Evolutionary conservation across 2,888 invertebrate species (phyloP), one percentile per base, ranked within the genome.

Genomic region (Steinernema hermaphroditum): DNA sequence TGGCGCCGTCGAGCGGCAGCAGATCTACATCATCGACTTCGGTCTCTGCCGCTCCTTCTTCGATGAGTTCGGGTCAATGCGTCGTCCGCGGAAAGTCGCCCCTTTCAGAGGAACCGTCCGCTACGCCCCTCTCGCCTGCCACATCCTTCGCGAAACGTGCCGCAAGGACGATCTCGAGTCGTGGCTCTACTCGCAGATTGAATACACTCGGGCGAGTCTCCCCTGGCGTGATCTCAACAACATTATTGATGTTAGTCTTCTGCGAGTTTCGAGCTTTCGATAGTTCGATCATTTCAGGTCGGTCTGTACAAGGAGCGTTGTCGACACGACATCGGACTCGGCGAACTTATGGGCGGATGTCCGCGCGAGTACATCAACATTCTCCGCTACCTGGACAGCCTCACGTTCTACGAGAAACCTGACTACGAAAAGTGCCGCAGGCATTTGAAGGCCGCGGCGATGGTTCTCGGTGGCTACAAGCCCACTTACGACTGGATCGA

Each of bases 101-200:
- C 77, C 78, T 8, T 79, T 79, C 71, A 68, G 79, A 1, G 79
- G 79, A 14, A 79, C 79, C 12, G 74, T 78, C 22, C 73, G 75
- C 41, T 78, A 74, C 50, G 76, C 76, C 2, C 46, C 72, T 32
- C 41, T 74, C 27, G 54, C 41, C 43, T 74, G 77, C 50, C 81
- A 83, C 74, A 73, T 80, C 46, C 74, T 74, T 54, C 71, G 79
- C 22, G 83, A 83, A 27, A 73, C 76, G 27, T 72, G 78, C 43
- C 72, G 83, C 41, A 82, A 82, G 50, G 83, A 83, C 69, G 83
- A 83, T 68, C 74, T 83, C 69, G 82, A 83, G 72, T 76, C 80
- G 37, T 78, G 80, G 78, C 70, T 81, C 12, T 83, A 83, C 62
- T 72, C 74, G 72, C 77, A 76, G 80, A 78, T 82, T 0, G 82